Evolutionary conservation across 1,140 invertebrate genomes (phyloP).

Genomic region (Ips nitidus): DNA sequence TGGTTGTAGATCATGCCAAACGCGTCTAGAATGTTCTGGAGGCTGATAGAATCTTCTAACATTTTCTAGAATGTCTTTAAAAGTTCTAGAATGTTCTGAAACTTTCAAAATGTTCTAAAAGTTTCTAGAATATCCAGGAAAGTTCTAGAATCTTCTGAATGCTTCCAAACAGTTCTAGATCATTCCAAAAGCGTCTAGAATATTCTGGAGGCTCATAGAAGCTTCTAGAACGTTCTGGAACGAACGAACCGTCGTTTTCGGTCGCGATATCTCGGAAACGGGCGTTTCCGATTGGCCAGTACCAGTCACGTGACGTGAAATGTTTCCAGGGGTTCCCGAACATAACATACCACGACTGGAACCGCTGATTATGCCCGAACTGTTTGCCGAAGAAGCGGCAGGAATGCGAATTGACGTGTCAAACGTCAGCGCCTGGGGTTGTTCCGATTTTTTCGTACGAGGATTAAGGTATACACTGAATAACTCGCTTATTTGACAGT

Average conservation of each 20-base stretch:
- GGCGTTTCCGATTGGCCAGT: neutral
- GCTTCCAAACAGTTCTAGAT: no score
- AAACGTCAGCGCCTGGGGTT: constrained; percentile 60
- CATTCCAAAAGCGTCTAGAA: no score
- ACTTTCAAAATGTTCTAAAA: no score
- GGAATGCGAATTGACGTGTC: constrained; percentile 59
- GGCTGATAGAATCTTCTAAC: no score
- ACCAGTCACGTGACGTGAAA: neutral
- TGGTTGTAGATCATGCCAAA: no score
- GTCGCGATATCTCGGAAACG: neutral
- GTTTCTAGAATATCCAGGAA: no score
- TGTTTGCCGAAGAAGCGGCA: constrained; percentile 55
- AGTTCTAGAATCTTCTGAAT: no score
- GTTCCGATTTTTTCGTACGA: constrained; percentile 61
- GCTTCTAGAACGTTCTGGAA: neutral
- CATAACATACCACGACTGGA: constrained; percentile 63
- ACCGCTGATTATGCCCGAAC: constrained; percentile 62
- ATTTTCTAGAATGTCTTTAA: no score
- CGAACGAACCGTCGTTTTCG: neutral
- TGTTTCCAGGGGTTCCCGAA: constrained; percentile 55
- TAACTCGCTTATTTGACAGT: no score
- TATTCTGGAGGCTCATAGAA: neutral
- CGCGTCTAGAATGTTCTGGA: no score
- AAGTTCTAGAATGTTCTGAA: no score
- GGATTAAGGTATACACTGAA: constrained; percentile 54